These are phyloP conservation scores for Chelonus insularis DNA, from an alignment of 1,140 invertebrate species.

Conservation along the genomic window DNA sequence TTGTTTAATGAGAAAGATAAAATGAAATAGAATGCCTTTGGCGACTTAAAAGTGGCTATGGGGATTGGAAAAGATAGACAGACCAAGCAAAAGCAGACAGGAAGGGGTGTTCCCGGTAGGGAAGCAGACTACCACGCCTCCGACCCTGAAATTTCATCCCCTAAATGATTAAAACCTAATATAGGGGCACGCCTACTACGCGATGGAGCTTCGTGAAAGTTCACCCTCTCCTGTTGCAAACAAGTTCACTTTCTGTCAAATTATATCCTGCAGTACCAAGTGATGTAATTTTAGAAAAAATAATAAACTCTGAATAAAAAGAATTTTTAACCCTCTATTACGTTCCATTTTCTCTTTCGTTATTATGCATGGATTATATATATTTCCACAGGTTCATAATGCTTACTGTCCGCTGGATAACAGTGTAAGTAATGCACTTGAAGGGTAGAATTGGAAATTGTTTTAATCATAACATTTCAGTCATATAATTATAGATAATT, in stretches of 20 bases:
- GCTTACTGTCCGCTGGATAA: no score
- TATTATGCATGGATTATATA: no score
- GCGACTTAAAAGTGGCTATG: slow-evolving; percentile 6
- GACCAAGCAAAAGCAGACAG: slow-evolving; percentile 39
- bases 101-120: slow-evolving; percentile 56
- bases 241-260: slow-evolving; percentile 21
- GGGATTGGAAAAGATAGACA: slow-evolving; percentile 31
- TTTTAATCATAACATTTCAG: no score
- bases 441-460: no score
- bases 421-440: no score
- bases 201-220: slow-evolving; percentile 31
- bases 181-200: slow-evolving; percentile 55
- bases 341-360: no score
- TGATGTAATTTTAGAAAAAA: background rate
- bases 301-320: slow-evolving; percentile 8
- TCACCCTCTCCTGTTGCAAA: slow-evolving; percentile 13
- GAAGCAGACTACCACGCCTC: slow-evolving; percentile 57
- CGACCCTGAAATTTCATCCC: slow-evolving; percentile 56
- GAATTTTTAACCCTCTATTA: background rate
- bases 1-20: slow-evolving; percentile 11
- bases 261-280: slow-evolving; percentile 3
- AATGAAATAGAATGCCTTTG: slow-evolving; percentile 8
- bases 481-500: no score
- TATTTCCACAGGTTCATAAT: no score
- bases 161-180: slow-evolving; percentile 62